These are phyloP conservation scores for Tyria jacobaeae DNA, from an alignment of 2,888 invertebrate species.

Conservation along the genomic window DNA sequence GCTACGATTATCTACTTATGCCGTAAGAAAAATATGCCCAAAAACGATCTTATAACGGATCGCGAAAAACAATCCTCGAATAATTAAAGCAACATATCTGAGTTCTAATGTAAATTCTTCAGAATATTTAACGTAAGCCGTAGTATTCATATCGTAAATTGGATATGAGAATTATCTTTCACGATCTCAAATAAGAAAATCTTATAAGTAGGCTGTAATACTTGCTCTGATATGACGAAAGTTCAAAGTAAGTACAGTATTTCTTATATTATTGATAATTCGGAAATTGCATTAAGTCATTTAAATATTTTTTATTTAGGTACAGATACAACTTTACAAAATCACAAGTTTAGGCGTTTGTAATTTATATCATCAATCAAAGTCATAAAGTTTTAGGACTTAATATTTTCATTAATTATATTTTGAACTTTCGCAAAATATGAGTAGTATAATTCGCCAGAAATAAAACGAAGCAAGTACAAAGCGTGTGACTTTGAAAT, in stretches of 20 bases:
- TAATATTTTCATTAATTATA: conserved; percentile 13
- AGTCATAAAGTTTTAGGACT: neutral
- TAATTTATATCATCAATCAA: neutral
- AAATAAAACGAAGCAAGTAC: conserved; percentile 58
- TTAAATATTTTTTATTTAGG: neutral
- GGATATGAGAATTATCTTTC: conserved; percentile 40
- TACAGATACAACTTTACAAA: too few species aligned
- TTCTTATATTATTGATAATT: neutral
- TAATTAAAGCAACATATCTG: conserved; percentile 14
- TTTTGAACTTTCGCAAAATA: conserved; percentile 37
- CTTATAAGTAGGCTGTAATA: conserved; percentile 41
- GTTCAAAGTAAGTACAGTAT: conserved; percentile 34
- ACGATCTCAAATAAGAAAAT: conserved; percentile 50
- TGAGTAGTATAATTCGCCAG: conserved; percentile 63
- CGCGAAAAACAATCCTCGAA: conserved; percentile 36
- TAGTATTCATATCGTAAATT: conserved; percentile 20
- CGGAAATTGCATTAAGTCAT: neutral
- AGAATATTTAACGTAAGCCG: neutral
- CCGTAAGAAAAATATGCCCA: conserved; percentile 37
- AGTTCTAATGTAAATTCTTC: neutral
- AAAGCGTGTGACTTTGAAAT: conserved; percentile 46
- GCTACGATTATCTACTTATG: conserved; percentile 43
- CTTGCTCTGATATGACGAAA: conserved; percentile 42
- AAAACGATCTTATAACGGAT: conserved; percentile 38
- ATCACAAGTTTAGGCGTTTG: neutral